These are phyloP conservation scores for Lampris megalopsis DNA, from an alignment of 2,113 vertebrate species.

Conservation along the genomic window DNA sequence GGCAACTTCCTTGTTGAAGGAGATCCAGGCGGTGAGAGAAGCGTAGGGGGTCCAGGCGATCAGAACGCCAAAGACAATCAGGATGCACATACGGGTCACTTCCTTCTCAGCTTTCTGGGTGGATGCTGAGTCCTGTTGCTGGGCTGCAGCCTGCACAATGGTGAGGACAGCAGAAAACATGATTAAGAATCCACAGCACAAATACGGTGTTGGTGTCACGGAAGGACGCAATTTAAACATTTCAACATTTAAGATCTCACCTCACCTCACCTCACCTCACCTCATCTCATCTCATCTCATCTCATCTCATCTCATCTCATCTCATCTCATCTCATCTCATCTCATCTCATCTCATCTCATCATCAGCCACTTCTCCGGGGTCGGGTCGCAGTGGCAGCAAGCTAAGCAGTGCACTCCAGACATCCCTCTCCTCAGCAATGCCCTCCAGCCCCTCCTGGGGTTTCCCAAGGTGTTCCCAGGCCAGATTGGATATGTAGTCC, in stretches of 20 bases:
- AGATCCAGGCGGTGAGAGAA: slow-evolving; percentile 83
- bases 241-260: too few relatives aligned
- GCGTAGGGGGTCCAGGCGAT: slow-evolving; percentile 85
- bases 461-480: too few relatives aligned
- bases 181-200: not conserved
- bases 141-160: slow-evolving; percentile 78
- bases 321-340: slow-evolving; percentile 62
- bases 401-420: too few relatives aligned
- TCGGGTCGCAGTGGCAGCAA: too few relatives aligned
- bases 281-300: not conserved
- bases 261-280: not conserved
- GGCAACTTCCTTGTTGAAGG: slow-evolving; percentile 83
- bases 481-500: too few relatives aligned
- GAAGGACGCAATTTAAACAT: too few relatives aligned
- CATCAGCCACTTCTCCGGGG: too few relatives aligned
- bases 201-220: too few relatives aligned
- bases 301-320: slow-evolving; percentile 80
- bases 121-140: slow-evolving; percentile 84
- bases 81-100: slow-evolving; percentile 85
- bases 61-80: slow-evolving; percentile 85
- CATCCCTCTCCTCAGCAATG: too few relatives aligned
- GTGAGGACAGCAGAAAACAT: not conserved
- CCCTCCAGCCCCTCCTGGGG: too few relatives aligned
- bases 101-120: slow-evolving; percentile 87
- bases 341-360: too few relatives aligned